Evolutionary conservation across 2,113 vertebrate genomes (phyloP).

Genomic region (Ceuthmochares aereus): DNA sequence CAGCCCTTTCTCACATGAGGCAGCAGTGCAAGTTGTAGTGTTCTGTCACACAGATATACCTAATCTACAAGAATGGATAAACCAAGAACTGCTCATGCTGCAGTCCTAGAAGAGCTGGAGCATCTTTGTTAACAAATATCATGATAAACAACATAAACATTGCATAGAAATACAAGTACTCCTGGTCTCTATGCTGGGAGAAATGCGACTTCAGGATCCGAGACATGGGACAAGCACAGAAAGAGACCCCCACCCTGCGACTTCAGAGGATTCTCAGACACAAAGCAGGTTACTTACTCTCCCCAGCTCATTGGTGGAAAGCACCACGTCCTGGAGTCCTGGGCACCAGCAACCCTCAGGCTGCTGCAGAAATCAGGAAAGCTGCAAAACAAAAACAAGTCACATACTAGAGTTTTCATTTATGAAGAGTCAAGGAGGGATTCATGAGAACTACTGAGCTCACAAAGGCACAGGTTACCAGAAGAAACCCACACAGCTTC

Average conservation of each 20-base stretch:
- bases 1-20: not conserved
- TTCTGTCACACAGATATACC: not conserved
- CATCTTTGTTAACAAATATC: not conserved
- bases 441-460: not conserved
- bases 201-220: not conserved
- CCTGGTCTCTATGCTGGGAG: not conserved
- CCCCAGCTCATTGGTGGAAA: conserved; percentile 27
- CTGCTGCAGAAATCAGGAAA: conserved; percentile 4
- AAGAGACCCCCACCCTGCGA: not conserved
- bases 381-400: not conserved
- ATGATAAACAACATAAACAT: not conserved
- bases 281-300: conserved; percentile 40
- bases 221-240: not conserved
- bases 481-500: accelerated
- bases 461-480: not conserved
- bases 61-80: not conserved
- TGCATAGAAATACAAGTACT: not conserved
- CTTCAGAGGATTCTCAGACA: not conserved
- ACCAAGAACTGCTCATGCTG: not conserved
- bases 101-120: not conserved
- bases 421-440: not conserved
- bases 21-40: not conserved
- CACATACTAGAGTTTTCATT: not conserved
- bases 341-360: not conserved
- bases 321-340: not conserved